Conservation (phyloP, 2,888 invertebrate species). For the Gnatocerus cornutus region DNA sequence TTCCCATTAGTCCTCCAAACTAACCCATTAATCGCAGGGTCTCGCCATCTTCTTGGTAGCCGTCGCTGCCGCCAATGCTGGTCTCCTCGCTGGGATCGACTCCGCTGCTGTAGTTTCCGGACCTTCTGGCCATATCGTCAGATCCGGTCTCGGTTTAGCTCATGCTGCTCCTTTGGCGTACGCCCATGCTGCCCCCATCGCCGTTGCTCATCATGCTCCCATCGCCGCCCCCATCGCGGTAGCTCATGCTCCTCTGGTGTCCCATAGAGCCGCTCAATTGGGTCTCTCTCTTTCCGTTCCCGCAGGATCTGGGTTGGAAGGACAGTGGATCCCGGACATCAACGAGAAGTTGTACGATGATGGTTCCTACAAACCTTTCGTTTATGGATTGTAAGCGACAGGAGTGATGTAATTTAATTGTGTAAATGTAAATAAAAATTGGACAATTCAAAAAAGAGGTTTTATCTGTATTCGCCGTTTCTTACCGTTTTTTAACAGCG, state of each 20-base stretch:
- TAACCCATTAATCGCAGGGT: slow-evolving; percentile 31
- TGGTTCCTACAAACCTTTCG: slow-evolving; percentile 56
- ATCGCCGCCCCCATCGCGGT: slow-evolving; percentile 51
- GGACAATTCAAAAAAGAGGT: no score
- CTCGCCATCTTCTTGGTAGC: slow-evolving; percentile 40
- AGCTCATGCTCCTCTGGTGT: slow-evolving; percentile 42
- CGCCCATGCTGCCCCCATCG: slow-evolving; percentile 38
- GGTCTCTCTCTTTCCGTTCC: slow-evolving; percentile 44
- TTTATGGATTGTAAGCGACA: slow-evolving; percentile 41
- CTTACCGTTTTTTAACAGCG: no score
- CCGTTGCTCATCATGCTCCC: slow-evolving; percentile 50
- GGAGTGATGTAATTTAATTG: slow-evolving; percentile 24
- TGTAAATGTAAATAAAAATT: slow-evolving; percentile 34
- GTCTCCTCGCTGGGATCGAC: slow-evolving; percentile 42
- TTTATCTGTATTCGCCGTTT: no score
- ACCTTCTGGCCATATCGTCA: slow-evolving; percentile 46
- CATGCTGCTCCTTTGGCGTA: slow-evolving; percentile 53
- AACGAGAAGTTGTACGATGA: slow-evolving; percentile 58
- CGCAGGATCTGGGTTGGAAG: slow-evolving; percentile 57
- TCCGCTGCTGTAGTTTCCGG: slow-evolving; percentile 49
- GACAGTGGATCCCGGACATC: slow-evolving; percentile 57
- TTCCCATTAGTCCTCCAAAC: neutral
- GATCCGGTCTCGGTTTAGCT: slow-evolving; percentile 55
- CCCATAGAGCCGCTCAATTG: slow-evolving; percentile 31
- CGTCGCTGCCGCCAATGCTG: slow-evolving; percentile 43